These are phyloP conservation scores for Reticulitermes speratus DNA, from an alignment of 1,140 invertebrate genomes.

Conservation along the genomic window DNA sequence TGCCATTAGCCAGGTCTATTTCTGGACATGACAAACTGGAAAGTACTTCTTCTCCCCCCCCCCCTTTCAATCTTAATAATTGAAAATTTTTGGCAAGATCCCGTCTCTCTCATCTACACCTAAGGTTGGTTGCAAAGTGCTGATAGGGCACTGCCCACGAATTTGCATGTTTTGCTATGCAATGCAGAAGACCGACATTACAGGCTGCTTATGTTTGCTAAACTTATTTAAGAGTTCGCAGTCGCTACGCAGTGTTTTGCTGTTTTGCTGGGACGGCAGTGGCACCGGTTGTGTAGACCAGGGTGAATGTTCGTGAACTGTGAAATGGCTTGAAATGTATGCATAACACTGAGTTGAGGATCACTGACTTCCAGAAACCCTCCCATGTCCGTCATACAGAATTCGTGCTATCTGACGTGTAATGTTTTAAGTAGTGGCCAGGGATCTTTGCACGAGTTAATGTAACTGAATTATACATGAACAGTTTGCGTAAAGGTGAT, in stretches of 20 bases:
- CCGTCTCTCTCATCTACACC: background rate
- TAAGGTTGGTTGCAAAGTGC: background rate
- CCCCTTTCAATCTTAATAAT: background rate
- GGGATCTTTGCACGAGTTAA: no score
- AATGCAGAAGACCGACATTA: background rate
- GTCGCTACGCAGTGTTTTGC: background rate
- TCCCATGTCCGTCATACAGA: no score
- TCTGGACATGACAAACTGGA: background rate
- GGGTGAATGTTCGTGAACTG: no score
- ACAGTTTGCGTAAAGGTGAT: no score
- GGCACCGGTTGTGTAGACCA: no score
- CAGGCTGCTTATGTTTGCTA: background rate
- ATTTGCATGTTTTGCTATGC: background rate
- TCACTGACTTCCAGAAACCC: no score
- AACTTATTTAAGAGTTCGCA: background rate
- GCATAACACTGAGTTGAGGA: no score
- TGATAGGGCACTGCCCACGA: background rate
- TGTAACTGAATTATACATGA: no score
- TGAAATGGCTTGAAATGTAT: no score
- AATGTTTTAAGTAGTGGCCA: no score
- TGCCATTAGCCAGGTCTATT: background rate
- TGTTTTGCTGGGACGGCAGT: background rate
- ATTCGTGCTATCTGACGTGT: no score
- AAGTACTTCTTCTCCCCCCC: background rate
- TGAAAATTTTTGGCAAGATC: background rate